phyloP scores from a whole-genome alignment of 2,113 vertebrate genomes.

The Eidolon helvum region DNA sequence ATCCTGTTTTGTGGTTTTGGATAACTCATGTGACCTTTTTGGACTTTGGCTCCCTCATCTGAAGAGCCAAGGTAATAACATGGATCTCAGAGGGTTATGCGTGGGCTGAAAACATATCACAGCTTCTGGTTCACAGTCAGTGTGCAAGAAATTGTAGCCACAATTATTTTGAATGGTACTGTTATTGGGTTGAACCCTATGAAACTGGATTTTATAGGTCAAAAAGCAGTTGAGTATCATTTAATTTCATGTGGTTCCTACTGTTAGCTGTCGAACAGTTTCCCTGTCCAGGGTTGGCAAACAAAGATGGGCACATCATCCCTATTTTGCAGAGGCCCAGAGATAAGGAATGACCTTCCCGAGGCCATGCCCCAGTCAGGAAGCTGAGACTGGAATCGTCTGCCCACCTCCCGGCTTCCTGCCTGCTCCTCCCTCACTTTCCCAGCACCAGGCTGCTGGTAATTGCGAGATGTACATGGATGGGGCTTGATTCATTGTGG shows the following conservation, averaged over 20 bases:
- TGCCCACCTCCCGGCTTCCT: neutral
- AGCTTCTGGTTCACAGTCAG: fast-evolving
- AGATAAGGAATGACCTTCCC: neutral
- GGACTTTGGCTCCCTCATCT: neutral
- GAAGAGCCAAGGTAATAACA: neutral
- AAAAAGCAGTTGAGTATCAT: neutral
- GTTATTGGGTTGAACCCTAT: neutral
- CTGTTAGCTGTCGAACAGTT: fast-evolving
- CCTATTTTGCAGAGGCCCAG: neutral
- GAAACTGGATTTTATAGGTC: neutral
- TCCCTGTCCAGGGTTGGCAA: too few species aligned
- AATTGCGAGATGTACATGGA: fast-evolving
- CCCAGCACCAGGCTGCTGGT: neutral
- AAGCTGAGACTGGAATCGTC: neutral
- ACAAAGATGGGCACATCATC: neutral
- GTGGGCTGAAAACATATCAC: fast-evolving
- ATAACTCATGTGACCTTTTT: neutral
- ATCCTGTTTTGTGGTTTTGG: neutral
- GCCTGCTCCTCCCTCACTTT: fast-evolving
- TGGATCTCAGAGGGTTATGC: fast-evolving
- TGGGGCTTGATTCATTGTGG: neutral
- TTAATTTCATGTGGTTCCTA: fast-evolving
- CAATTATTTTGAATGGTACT: neutral
- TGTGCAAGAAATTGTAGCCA: fast-evolving
- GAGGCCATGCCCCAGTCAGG: neutral